These are phyloP conservation scores for Anarsia innoxiella DNA, from an alignment of 2,888 invertebrate genomes.

Conservation along the genomic window DNA sequence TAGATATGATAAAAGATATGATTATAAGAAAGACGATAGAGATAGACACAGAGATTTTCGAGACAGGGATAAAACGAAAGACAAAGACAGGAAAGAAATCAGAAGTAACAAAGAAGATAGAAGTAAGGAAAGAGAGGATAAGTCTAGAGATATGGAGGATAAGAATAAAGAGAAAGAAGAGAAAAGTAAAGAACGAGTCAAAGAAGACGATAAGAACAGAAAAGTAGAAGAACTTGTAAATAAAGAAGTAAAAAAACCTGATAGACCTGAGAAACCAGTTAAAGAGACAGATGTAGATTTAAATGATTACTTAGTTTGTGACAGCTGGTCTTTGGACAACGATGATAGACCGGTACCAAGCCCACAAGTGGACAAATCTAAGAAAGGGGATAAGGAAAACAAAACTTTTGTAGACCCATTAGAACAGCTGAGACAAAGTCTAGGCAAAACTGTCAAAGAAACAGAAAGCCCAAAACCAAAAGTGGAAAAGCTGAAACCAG, in stretches of 20 bases:
- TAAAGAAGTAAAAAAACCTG: constrained; percentile 18
- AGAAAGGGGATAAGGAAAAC: too few relatives aligned
- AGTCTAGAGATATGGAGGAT: constrained; percentile 22
- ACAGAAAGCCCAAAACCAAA: constrained; percentile 29
- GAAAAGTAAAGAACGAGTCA: constrained; percentile 19
- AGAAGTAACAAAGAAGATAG: constrained; percentile 23
- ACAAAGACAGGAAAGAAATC: constrained; percentile 19
- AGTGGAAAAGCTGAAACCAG: constrained; percentile 50
- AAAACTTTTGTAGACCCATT: constrained; percentile 24
- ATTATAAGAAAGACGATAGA: constrained; percentile 10
- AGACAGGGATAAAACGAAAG: constrained; percentile 22
- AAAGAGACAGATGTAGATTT: constrained; percentile 56
- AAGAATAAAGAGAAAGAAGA: constrained; percentile 23
- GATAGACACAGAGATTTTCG: constrained; percentile 11
- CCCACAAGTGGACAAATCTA: constrained; percentile 34
- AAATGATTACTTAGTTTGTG: constrained; percentile 61
- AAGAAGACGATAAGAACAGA: constrained; percentile 25
- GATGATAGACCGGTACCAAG: constrained; percentile 52
- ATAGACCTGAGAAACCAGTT: constrained; percentile 14
- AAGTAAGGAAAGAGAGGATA: constrained; percentile 19
- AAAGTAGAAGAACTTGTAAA: constrained; percentile 23
- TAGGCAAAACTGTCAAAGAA: constrained; percentile 17
- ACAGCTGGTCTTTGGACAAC: constrained; percentile 67
- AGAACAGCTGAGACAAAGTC: constrained; percentile 27
- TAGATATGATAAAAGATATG: constrained; percentile 21